Conservation (phyloP, 2,797 vertebrate species). For the Arrhamphus sclerolepis region DNA sequence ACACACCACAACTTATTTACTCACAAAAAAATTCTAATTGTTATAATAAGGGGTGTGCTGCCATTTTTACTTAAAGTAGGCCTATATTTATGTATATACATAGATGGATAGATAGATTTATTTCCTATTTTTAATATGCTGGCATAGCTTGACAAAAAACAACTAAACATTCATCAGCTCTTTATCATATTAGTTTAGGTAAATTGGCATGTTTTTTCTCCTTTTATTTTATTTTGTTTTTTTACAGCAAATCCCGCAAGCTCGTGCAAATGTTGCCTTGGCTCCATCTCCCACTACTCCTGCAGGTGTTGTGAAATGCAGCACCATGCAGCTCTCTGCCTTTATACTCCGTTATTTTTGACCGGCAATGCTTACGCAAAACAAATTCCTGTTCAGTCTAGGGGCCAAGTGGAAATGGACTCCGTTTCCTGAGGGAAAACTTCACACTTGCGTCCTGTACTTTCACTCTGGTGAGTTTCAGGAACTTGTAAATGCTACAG, state of each 20-base stretch:
- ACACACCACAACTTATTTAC: too few relatives aligned
- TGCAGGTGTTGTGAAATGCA: slow-evolving; percentile 52
- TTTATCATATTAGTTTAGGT: neutral
- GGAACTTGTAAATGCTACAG: slow-evolving; percentile 15
- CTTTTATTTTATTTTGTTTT: too few relatives aligned
- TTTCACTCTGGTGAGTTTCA: slow-evolving; percentile 65
- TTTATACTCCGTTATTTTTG: slow-evolving; percentile 92
- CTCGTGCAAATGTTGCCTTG: neutral
- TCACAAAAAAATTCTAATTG: too few relatives aligned
- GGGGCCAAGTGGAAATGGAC: slow-evolving; percentile 90
- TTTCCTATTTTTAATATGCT: too few relatives aligned
- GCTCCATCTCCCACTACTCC: slow-evolving; percentile 2
- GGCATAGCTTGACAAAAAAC: too few relatives aligned
- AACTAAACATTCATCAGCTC: too few relatives aligned
- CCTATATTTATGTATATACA: too few relatives aligned
- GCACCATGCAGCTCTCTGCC: slow-evolving; percentile 46
- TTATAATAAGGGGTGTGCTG: too few relatives aligned
- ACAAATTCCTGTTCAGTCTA: slow-evolving; percentile 81
- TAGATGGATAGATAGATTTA: too few relatives aligned
- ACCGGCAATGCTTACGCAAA: slow-evolving; percentile 82
- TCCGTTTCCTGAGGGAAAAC: slow-evolving; percentile 86
- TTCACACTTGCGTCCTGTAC: slow-evolving; percentile 65
- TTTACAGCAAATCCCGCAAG: neutral
- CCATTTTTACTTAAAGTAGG: too few relatives aligned
- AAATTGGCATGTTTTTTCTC: neutral